These are phyloP conservation scores for Notolabrus celidotus DNA, from an alignment of 2,797 vertebrate genomes.

Conservation along the genomic window DNA sequence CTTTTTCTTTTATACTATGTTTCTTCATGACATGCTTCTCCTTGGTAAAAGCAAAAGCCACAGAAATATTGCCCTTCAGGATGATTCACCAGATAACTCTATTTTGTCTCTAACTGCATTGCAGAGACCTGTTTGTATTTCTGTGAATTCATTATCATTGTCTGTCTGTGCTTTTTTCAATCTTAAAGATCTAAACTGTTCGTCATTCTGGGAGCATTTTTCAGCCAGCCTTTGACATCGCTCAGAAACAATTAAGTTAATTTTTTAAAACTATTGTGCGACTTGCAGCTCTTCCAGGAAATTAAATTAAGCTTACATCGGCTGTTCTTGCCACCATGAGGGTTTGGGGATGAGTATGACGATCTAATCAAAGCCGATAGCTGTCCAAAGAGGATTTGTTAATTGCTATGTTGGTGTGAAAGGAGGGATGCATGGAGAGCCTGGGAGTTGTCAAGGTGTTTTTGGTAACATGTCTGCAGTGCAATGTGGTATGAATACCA, in stretches of 20 bases:
- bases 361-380: constrained; percentile 56
- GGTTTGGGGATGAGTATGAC: constrained; percentile 37
- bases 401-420: constrained; percentile 60
- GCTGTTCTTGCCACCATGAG: constrained; percentile 40
- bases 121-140: no score
- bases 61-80: no score
- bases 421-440: constrained; percentile 22
- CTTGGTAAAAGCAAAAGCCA: no score
- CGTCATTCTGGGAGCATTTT: constrained; percentile 6
- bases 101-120: no score
- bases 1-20: neutral
- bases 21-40: no score
- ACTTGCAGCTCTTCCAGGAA: constrained; percentile 19
- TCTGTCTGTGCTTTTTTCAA: neutral
- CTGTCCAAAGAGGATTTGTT: constrained; percentile 59
- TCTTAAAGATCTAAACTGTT: constrained; percentile 18
- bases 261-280: constrained; percentile 4
- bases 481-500: constrained; percentile 53
- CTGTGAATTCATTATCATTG: neutral
- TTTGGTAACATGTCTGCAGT: constrained; percentile 47
- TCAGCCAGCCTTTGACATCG: constrained; percentile 35
- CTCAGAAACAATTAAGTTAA: constrained; percentile 42
- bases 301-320: constrained; percentile 38
- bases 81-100: no score
- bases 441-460: constrained; percentile 51